Base-by-base conservation (phyloP, 2,797 vertebrate species). In the Florisuga fusca region DNA sequence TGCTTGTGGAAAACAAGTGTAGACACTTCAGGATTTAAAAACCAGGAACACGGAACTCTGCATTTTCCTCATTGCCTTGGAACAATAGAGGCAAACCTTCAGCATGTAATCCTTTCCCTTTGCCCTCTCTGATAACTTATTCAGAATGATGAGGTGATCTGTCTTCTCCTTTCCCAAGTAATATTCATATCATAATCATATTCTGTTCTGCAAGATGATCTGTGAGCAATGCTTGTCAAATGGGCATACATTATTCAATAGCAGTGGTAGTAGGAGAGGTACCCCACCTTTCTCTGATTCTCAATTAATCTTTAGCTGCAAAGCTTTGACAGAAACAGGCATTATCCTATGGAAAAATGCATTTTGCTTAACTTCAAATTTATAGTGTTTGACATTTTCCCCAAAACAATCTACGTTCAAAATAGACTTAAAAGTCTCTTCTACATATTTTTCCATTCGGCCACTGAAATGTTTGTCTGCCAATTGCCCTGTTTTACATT, bases 191-290 rank as follows among this genome's bases (percentile, higher is more conserved):
- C 84, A 59, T 78, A 89, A 86, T 66, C 87, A 66, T 57, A 34
- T 64, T 91, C 79, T 91, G 85, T 45, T 91, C 94, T 89, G 62
- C 79, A 84, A 66, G 73, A 75, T 73, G 96, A 94, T 89, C 82
- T 89, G 89, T 75, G 73, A 93, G 79, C 84, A 23, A 3, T 93
- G 55, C 84, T 69, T 95, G 78, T 85, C 89, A 92, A 92, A 92
- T 63, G 72, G 78, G 36, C 27, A 79, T 80, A n/a, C 33, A 93
- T 94, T 94, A 97, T 95, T 93, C 62, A 93, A 31, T 11, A 87
- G 69, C 82, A 93, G 76, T 0, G 26, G 64, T 12, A 84, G 48
- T 4, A 82, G 45, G 74, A 64, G 2, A 15, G 61, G 61, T 27
- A 16, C 46, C 54, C n/a, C 75, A 87, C 69, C 69, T 85, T 86